These are phyloP conservation scores for Philereme transversata DNA, from an alignment of 2,888 invertebrate species.

Conservation along the genomic window DNA sequence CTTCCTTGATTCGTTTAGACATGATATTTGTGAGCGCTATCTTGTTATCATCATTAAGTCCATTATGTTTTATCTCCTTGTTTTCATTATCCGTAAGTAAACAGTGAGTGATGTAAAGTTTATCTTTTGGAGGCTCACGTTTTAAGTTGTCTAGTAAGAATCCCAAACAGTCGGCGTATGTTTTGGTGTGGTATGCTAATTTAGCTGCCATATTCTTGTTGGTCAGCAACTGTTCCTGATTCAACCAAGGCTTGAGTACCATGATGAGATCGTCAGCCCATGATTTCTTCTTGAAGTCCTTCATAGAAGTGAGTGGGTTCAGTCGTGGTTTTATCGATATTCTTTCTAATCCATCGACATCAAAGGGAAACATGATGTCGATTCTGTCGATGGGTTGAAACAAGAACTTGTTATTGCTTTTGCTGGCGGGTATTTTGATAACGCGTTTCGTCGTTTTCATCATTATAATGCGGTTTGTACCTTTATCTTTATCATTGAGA, in stretches of 20 bases:
- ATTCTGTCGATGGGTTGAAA: constrained; percentile 71
- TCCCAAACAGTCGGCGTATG: constrained; percentile 64
- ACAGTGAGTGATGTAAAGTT: constrained; percentile 61
- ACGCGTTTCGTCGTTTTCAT: constrained; percentile 89
- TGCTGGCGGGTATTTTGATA: constrained; percentile 85
- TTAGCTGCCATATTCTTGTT: constrained; percentile 75
- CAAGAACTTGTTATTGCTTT: constrained; percentile 65
- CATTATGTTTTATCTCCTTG: constrained; percentile 31
- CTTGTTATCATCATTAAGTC: constrained; percentile 60
- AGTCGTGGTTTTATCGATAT: constrained; percentile 58
- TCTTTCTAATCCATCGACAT: constrained; percentile 58
- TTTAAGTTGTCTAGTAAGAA: constrained; percentile 63
- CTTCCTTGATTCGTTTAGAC: constrained; percentile 71
- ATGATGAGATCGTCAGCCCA: constrained; percentile 73
- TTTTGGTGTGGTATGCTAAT: constrained; percentile 65
- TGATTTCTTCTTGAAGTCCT: constrained; percentile 66
- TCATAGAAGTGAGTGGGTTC: constrained; percentile 62
- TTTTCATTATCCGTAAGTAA: constrained; percentile 31
- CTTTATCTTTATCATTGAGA: constrained; percentile 82
- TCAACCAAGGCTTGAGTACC: constrained; percentile 67
- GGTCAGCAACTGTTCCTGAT: constrained; percentile 52
- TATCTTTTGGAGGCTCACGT: constrained; percentile 44
- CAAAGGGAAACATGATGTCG: constrained; percentile 73
- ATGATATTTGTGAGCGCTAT: constrained; percentile 63
- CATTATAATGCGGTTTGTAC: constrained; percentile 85